Percentiles rank a stretch among this genome's conserved stretches.
These are phyloP conservation scores for Melanophora roralis DNA, from an alignment of 2,888 invertebrate genomes.

Conservation along the genomic window DNA sequence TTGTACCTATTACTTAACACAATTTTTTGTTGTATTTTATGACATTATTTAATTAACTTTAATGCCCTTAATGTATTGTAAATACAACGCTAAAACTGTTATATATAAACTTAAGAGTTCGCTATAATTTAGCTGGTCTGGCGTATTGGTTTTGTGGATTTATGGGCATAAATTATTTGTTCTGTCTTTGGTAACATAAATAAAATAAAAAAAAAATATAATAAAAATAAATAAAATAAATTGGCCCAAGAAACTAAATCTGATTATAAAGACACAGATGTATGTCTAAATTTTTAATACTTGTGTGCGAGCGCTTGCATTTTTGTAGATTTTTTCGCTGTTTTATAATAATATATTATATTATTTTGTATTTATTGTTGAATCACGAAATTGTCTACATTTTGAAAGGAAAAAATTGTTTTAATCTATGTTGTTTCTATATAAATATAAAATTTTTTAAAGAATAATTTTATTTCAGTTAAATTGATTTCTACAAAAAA, in stretches of 20 bases:
- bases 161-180: constrained; percentile 71
- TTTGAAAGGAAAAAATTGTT: no score
- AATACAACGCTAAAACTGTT: constrained; percentile 10
- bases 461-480: no score
- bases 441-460: no score
- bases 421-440: no score
- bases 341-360: no score
- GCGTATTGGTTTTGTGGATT: constrained; percentile 55
- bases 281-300: background rate
- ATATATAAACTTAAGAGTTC: constrained; percentile 22
- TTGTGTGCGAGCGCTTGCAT: constrained; percentile 6
- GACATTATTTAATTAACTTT: background rate
- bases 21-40: no score
- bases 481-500: no score
- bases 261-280: constrained; percentile 57
- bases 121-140: background rate
- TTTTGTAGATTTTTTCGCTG: no score
- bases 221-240: constrained; percentile 64
- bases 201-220: constrained; percentile 48
- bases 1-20: no score
- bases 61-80: background rate
- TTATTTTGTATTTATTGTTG: no score
- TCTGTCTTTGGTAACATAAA: constrained; percentile 71
- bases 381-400: no score
- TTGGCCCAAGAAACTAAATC: constrained; percentile 61